Conservation (phyloP, 1,140 invertebrate species). For the Coenobita brevimanus region DNA sequence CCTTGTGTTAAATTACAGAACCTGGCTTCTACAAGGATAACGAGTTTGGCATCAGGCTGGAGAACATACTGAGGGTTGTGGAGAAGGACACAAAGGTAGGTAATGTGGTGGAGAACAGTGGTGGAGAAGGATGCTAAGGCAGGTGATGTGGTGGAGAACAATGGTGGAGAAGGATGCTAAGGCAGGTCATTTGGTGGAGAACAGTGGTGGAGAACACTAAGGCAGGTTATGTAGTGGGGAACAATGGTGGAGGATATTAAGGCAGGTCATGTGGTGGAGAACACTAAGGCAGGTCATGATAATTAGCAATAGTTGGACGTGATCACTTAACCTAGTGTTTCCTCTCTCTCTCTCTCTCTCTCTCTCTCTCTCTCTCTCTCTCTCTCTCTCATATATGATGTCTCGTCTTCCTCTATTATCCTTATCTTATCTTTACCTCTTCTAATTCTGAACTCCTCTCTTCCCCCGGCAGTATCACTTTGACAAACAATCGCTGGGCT, state of each 20-base stretch:
- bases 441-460: background rate
- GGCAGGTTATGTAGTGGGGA: background rate
- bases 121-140: background rate
- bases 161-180: background rate
- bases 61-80: conserved; percentile 91
- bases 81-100: conserved; percentile 27
- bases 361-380: too few species aligned
- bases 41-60: conserved; percentile 92
- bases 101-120: background rate
- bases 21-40: conserved; percentile 86
- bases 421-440: background rate
- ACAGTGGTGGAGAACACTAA: background rate
- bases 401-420: too few species aligned
- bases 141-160: background rate
- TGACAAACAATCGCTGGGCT: conserved; percentile 74
- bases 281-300: too few species aligned
- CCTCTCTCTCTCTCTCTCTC: too few species aligned
- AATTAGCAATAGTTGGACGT: too few species aligned
- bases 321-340: too few species aligned
- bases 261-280: too few species aligned
- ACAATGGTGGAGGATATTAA: too few species aligned
- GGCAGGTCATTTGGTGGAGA: background rate
- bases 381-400: too few species aligned
- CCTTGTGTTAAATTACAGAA: conserved; percentile 39
- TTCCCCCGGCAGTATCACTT: conserved; percentile 72